Conservation (phyloP, 1,140 invertebrate genomes). For the Kradibia gibbosae region DNA sequence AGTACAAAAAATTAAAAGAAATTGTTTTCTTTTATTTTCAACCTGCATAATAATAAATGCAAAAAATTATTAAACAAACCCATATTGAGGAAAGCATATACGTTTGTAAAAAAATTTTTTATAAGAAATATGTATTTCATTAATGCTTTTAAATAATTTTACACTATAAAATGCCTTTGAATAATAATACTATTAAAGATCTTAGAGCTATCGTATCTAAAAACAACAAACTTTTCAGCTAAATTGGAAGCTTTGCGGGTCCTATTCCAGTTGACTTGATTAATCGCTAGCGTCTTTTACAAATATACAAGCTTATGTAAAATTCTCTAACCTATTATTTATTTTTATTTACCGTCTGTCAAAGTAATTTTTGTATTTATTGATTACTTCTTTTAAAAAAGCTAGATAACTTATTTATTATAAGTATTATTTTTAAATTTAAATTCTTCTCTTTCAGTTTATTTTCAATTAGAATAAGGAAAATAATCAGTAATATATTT, state of each 20-base stretch:
- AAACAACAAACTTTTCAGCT: conserved; percentile 63
- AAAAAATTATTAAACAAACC: too few relatives aligned
- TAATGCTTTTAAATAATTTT: conserved; percentile 36
- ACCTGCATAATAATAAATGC: too few relatives aligned
- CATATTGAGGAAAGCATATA: too few relatives aligned
- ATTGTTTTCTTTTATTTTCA: too few relatives aligned
- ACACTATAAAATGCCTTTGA: too few relatives aligned
- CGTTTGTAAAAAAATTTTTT: too few relatives aligned
- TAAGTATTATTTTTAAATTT: background rate
- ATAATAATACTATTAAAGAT: background rate
- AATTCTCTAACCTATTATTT: conserved; percentile 27
- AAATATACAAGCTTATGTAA: conserved; percentile 53
- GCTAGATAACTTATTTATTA: background rate
- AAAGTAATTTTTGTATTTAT: background rate
- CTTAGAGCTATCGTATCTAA: conserved; percentile 53
- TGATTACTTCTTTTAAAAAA: background rate
- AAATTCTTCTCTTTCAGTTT: background rate
- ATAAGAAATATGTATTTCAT: too few relatives aligned
- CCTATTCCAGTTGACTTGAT: conserved; percentile 60
- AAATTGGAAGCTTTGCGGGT: conserved; percentile 61
- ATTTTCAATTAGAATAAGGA: background rate
- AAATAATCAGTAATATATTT: too few relatives aligned
- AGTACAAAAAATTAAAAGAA: too few relatives aligned
- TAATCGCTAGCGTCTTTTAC: conserved; percentile 61
- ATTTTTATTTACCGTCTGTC: conserved; percentile 11